Conservation (phyloP, 2,888 invertebrate genomes). For the Tetranychus piercei region DNA sequence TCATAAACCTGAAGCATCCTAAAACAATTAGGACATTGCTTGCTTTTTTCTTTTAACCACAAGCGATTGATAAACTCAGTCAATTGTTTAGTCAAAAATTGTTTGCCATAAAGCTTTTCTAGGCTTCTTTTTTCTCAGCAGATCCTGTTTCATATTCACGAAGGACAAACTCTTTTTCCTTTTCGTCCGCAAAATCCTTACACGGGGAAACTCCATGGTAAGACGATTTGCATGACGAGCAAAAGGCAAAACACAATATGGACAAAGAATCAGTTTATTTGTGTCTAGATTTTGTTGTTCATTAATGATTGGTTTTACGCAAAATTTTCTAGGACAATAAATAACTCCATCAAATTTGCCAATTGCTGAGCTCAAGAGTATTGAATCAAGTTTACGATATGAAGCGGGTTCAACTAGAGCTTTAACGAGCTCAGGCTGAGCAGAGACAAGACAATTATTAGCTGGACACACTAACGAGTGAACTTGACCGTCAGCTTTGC, state of each 20-base stretch:
- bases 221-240: slow-evolving; percentile 41
- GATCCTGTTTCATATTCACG: slow-evolving; percentile 37
- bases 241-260: slow-evolving; percentile 43
- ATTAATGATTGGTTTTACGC: slow-evolving; percentile 41
- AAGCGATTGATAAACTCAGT: slow-evolving; percentile 40
- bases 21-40: slow-evolving; percentile 43
- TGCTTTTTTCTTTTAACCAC: slow-evolving; percentile 42
- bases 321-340: slow-evolving; percentile 42
- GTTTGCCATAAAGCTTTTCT: slow-evolving; percentile 41
- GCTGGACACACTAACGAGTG: slow-evolving; percentile 39
- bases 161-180: slow-evolving; percentile 36
- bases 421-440: slow-evolving; percentile 39
- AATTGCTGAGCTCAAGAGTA: slow-evolving; percentile 36
- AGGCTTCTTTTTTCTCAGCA: slow-evolving; percentile 33
- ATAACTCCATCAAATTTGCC: slow-evolving; percentile 27
- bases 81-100: slow-evolving; percentile 37
- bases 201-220: slow-evolving; percentile 46
- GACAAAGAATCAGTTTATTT: slow-evolving; percentile 38
- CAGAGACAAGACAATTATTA: slow-evolving; percentile 40
- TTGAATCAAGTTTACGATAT: slow-evolving; percentile 41
- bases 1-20: too few relatives aligned
- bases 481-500: slow-evolving; percentile 41
- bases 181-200: slow-evolving; percentile 31
- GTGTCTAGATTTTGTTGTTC: slow-evolving; percentile 34
- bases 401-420: slow-evolving; percentile 38